A percentile compares a stretch with the other conserved stretches of the same genome.
These are phyloP conservation scores for Chaenocephalus aceratus DNA, from an alignment of 2,113 vertebrate species.

Conservation along the genomic window DNA sequence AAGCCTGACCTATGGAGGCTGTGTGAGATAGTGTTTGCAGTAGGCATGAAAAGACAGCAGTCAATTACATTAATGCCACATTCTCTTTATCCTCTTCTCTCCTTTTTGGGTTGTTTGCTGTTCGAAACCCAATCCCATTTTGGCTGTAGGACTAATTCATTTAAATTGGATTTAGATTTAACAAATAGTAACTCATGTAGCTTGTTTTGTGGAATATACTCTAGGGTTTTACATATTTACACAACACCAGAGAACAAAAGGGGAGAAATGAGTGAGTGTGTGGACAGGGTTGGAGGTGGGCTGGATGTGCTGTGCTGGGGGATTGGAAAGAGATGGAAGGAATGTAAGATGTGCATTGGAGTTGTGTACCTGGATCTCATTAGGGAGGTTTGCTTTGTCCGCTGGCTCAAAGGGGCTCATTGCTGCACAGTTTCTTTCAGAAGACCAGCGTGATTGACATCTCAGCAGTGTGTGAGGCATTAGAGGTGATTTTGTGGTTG, in stretches of 20 bases:
- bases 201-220: constrained; percentile 11
- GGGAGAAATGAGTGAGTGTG: constrained; percentile 13
- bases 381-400: constrained; percentile 67
- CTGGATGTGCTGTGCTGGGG: constrained; percentile 27
- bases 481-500: constrained; percentile 66
- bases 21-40: constrained; percentile 51
- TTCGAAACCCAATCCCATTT: constrained; percentile 1
- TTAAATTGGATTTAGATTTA: background rate
- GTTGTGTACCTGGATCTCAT: constrained; percentile 72
- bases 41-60: constrained; percentile 62
- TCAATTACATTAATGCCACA: constrained; percentile 38
- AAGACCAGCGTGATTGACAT: constrained; percentile 59
- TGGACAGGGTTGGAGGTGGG: constrained; percentile 17
- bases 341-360: constrained; percentile 45
- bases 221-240: background rate
- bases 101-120: background rate
- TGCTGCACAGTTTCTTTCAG: constrained; percentile 52
- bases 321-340: constrained; percentile 45
- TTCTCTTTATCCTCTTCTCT: background rate
- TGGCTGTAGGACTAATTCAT: background rate
- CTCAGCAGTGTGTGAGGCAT: constrained; percentile 55
- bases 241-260: constrained; percentile 6
- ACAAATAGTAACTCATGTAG: background rate
- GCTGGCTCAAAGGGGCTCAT: constrained; percentile 53
- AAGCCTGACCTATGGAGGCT: constrained; percentile 54